These are phyloP conservation scores for Gymnopithys bicolor DNA, from an alignment of 2,797 vertebrate species.

Conservation along the genomic window DNA sequence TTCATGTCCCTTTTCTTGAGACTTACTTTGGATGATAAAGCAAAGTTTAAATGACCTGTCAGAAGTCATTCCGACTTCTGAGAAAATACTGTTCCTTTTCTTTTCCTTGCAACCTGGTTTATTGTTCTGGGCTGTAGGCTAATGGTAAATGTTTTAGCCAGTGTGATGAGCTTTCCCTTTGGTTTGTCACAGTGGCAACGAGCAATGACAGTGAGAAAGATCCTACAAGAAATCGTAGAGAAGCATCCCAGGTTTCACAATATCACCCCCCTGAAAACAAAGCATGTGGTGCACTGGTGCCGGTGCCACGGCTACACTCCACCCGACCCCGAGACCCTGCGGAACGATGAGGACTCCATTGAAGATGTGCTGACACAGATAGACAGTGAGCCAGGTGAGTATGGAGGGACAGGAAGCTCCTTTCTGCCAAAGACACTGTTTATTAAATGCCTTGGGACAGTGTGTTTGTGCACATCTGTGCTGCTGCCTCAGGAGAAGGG, in stretches of 20 bases:
- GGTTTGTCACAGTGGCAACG: constrained; percentile 87
- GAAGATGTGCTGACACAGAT: constrained; percentile 97
- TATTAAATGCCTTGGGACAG: neutral
- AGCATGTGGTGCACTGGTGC: constrained; percentile 95
- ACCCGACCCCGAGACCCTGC: constrained; percentile 86
- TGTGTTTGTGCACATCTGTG: accelerated
- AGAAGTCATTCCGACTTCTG: neutral
- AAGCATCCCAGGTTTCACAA: constrained; percentile 88
- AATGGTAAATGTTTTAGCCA: neutral
- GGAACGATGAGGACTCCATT: constrained; percentile 88
- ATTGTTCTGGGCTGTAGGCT: neutral
- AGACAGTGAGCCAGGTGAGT: constrained; percentile 92
- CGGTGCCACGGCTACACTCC: constrained; percentile 93
- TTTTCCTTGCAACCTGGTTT: neutral
- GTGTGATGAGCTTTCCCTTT: neutral
- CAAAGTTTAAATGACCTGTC: neutral
- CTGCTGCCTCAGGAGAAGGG: neutral
- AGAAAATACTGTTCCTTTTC: neutral
- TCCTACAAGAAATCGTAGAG: constrained; percentile 91
- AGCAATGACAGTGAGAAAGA: constrained; percentile 90
- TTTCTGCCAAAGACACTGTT: neutral
- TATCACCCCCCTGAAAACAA: constrained; percentile 88
- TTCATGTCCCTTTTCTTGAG: neutral
- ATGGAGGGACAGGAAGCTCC: neutral
- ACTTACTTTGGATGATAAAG: neutral